Evolutionary conservation across 1,140 invertebrate species (phyloP), one percentile per base, ranked within the genome.

Genomic region (Eriosoma lanigerum): DNA sequence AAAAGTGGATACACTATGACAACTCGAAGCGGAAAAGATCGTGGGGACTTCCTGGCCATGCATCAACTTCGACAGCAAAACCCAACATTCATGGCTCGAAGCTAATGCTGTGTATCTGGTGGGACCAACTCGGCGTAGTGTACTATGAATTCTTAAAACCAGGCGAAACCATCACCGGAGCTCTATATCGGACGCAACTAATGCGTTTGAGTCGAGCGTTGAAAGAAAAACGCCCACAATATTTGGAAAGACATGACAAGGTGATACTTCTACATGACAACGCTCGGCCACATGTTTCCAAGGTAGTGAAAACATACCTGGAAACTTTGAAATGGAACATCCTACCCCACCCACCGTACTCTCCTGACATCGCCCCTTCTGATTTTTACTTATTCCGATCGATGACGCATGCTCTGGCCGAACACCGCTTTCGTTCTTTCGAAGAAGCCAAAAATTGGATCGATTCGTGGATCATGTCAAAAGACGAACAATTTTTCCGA

Each of bases 191-290:
- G 13, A 10, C 4, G 5, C 44, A 48, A 29, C 10, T 72, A 19
- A 48, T 72, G 44, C 6, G 52, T 29, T 44, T 56, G 38, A 54
- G 32, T 10, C 73, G 52, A 58, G 81, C 81, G 1, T 82, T 84
- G n/a, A 70, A 82, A 48, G 83, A 83, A 68, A 83, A 82, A 76
- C 29, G 76, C 0, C 29, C 60, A 17, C 12, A 64, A 21, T 73
- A 81, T 19, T 78, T 81, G 66, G 54, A 81, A 32, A 75, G 83
- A 54, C 82, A 62, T 56, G 64, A 82, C 44, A 72, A 50, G 12
- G 17, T 72, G 8, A 52, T 72, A 3, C 44, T 72, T 3, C 46
- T 17, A 3, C 68, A 72, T 72, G 44, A 72, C 68, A 72, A 72
- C 12, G 44, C 68, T 72, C 68, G 44, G 15, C 44, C 66, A 2